Evolutionary conservation across 2,113 vertebrate genomes (phyloP).

Genomic region (Nothocercus nigrocapillus): DNA sequence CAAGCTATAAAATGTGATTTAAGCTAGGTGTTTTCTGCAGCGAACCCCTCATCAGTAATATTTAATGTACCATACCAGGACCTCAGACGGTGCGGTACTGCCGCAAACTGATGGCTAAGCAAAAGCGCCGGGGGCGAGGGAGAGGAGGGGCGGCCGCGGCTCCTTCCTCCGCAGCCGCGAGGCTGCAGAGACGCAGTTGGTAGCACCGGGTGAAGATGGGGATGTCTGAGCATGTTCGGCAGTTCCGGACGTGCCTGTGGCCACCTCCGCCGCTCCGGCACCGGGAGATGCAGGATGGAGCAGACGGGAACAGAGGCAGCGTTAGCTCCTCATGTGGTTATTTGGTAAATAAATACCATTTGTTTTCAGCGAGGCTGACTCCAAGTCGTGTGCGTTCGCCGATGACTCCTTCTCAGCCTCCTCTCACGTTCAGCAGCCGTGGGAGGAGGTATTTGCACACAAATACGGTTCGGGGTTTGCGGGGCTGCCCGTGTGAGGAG

Average conservation of each 20-base stretch:
- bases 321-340: neutral
- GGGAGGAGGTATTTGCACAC: constrained; percentile 64
- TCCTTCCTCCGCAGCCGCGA: no score
- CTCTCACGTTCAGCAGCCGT: constrained; percentile 23
- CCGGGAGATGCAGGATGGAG: neutral
- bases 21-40: neutral
- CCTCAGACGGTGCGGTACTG: neutral
- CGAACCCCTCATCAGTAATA: neutral
- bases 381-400: neutral
- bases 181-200: neutral
- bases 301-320: neutral
- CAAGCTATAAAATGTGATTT: constrained; percentile 19
- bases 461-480: constrained; percentile 9
- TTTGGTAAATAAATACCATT: neutral
- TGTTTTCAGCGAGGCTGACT: neutral
- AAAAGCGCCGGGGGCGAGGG: neutral
- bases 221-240: neutral
- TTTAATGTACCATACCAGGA: neutral
- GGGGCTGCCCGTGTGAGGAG: constrained; percentile 1
- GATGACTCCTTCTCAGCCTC: constrained; percentile 44
- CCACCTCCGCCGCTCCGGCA: no score
- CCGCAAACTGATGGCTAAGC: neutral
- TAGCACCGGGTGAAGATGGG: neutral
- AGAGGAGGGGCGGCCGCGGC: no score
- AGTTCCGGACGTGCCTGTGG: no score